Conservation (phyloP, 1,140 invertebrate genomes). For the Chymomyza costata region DNA sequence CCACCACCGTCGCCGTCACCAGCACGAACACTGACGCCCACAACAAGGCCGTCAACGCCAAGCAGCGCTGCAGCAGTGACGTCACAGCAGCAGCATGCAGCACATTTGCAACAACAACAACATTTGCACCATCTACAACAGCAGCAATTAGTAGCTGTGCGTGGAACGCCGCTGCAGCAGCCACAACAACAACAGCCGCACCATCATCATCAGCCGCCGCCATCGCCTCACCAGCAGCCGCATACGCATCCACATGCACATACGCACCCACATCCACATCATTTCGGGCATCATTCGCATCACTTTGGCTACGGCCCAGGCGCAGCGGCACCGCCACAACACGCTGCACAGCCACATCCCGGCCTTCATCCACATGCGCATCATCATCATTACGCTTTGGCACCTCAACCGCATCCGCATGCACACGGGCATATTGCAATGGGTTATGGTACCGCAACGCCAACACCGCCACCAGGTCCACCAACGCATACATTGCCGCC, state of each 20-base stretch:
- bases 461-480: slow-evolving; percentile 28
- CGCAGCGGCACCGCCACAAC: slow-evolving; percentile 38
- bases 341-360: slow-evolving; percentile 27
- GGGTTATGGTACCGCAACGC: slow-evolving; percentile 42
- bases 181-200: slow-evolving; percentile 3
- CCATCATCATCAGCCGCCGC: slow-evolving; percentile 14
- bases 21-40: slow-evolving; percentile 43
- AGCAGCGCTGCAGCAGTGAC: slow-evolving; percentile 23
- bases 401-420: slow-evolving; percentile 5
- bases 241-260: slow-evolving; percentile 34
- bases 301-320: slow-evolving; percentile 1
- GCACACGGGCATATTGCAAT: slow-evolving; percentile 50
- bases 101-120: slow-evolving; percentile 30
- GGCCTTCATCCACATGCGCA: slow-evolving; percentile 26
- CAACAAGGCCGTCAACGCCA: slow-evolving; percentile 43
- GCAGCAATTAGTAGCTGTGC: slow-evolving; percentile 20
- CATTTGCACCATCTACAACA: slow-evolving; percentile 30
- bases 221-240: slow-evolving; percentile 32
- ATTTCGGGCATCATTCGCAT: slow-evolving; percentile 18
- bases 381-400: neutral
- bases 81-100: slow-evolving; percentile 15
- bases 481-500: slow-evolving; percentile 20
- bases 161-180: slow-evolving; percentile 21
- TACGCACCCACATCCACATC: slow-evolving; percentile 47
- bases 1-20: slow-evolving; percentile 1